phyloP scores from a whole-genome alignment of 2,797 vertebrate genomes.

The Sparidentex hasta region DNA sequence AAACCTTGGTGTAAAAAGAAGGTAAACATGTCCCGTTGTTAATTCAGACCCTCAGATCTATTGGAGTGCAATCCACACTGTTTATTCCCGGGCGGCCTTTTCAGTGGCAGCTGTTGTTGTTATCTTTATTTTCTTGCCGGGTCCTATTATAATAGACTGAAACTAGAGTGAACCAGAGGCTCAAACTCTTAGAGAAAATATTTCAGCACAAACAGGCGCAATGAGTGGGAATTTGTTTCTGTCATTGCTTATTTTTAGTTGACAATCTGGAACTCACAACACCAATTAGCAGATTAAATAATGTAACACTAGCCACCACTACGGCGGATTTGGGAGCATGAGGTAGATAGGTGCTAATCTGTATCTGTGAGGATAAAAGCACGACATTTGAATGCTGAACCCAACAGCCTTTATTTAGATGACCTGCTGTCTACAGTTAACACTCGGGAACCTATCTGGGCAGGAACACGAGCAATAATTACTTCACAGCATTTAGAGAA shows the following conservation, averaged over 20 bases:
- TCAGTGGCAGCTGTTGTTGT: neutral
- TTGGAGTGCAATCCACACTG: neutral
- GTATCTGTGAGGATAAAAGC: neutral
- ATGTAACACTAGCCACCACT: neutral
- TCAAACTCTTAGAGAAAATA: neutral
- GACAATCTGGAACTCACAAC: neutral
- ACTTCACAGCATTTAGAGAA: constrained; percentile 34
- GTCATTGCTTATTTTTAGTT: neutral
- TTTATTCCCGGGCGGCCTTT: neutral
- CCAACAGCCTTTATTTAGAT: neutral
- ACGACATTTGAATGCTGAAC: neutral
- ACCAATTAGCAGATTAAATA: neutral
- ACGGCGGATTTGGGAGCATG: neutral
- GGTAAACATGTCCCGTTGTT: constrained; percentile 2
- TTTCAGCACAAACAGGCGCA: neutral
- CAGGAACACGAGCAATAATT: constrained; percentile 48
- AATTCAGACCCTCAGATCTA: neutral
- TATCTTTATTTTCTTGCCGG: neutral
- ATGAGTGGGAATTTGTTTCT: neutral
- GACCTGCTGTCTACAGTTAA: constrained; percentile 3
- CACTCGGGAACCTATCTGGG: constrained; percentile 20
- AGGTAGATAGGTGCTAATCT: neutral
- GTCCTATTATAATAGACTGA: neutral
- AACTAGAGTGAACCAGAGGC: neutral
- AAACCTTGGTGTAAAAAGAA: neutral